Base-by-base conservation (phyloP, 2,888 invertebrate genomes). In the Drosophila vallismaia region DNA sequence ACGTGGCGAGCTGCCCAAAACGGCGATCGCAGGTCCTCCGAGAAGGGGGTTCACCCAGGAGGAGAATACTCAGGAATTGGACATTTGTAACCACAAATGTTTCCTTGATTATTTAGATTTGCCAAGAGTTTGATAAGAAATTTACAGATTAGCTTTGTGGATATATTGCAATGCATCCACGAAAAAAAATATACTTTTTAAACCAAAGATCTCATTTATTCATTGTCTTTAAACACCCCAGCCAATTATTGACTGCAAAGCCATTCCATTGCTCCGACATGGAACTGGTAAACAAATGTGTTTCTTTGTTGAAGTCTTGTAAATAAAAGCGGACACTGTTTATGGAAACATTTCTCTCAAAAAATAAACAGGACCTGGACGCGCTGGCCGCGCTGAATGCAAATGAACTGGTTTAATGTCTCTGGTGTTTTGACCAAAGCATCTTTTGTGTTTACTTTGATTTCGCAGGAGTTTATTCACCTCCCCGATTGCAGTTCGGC, bases 321-420 rank as follows among this genome's bases (percentile, higher is more conserved):
- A 78, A 71, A 76, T 67, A 69, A 57, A 50, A 38, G 7, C 31
- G 24, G 8, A 12, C 42, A 14, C 14, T 77, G 79, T 77, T 82
- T 81, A 79, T 71, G 56, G 50, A 57, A 66, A 57, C 59, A 56
- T 42, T 54, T 58, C 60, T 69, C 54, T 50, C 46, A 40, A 73
- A 75, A 79, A 75, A 79, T 79, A 81, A 81, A 84, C 85, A 84
- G 63, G 46, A 38, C 31, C 31, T 26, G 49, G 44, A 10, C 19
- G 19, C 19, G 19, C 19, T 19, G 19, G 19, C 19, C 26, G 48
- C 26, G 44, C 29, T 54, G 57, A 67, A 66, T 57, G 64, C 55
- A 64, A 68, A 46, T 48, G 42, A 70, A 42, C 19, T 8, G 50
- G 49, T 67, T 60, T 40, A 51, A 63, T 52, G 52, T 42, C 69